phyloP scores from a whole-genome alignment of 2,113 vertebrate genomes.

The Candoia aspera region DNA sequence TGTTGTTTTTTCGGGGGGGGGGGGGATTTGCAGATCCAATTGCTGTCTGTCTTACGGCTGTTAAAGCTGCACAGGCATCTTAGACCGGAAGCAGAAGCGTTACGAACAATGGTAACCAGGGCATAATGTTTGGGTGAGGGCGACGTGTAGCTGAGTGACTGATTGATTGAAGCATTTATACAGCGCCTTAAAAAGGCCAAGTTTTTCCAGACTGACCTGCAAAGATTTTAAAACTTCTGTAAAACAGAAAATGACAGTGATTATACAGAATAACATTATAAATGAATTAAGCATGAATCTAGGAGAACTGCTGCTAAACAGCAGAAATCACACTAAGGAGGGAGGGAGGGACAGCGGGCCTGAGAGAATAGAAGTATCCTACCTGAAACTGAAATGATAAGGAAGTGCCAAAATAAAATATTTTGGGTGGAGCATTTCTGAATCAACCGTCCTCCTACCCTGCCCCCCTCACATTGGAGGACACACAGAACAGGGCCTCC shows the following conservation, averaged over 20 bases:
- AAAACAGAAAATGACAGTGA: neutral
- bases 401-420: neutral
- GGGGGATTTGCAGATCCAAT: neutral
- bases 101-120: neutral
- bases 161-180: neutral
- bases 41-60: neutral
- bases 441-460: neutral
- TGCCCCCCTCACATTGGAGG: too few species aligned
- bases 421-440: neutral
- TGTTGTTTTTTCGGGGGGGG: neutral
- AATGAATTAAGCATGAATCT: neutral
- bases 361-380: neutral
- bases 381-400: neutral
- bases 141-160: neutral
- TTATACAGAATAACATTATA: neutral
- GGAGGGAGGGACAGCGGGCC: neutral
- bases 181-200: neutral
- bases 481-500: too few species aligned
- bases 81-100: neutral
- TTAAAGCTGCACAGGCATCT: neutral
- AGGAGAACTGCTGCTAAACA: neutral
- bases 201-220: neutral
- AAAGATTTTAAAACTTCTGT: neutral
- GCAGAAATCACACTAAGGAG: neutral
- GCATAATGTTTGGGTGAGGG: neutral